Conservation (phyloP, 2,113 vertebrate genomes). For the Rhagologus leucostigma region DNA sequence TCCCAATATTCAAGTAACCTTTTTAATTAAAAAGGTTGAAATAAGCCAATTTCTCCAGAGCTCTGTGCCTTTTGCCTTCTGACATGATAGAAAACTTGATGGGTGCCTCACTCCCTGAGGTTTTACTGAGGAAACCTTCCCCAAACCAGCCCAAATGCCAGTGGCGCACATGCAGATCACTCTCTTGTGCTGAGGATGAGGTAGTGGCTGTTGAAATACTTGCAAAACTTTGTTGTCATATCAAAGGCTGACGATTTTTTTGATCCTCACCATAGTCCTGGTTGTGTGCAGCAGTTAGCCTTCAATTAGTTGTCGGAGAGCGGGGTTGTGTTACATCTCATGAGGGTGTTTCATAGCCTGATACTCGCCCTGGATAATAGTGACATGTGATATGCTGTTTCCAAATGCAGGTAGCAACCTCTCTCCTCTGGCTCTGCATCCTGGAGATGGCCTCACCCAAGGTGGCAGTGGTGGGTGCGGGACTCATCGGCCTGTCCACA, state of each 20-base stretch:
- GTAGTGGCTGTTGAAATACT: background rate
- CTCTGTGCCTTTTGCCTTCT: background rate
- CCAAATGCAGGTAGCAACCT: background rate
- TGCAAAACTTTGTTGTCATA: background rate
- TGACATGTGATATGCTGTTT: background rate
- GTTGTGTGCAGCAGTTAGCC: background rate
- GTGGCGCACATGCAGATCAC: rapidly evolving
- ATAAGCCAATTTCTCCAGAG: background rate
- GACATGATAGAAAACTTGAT: rapidly evolving
- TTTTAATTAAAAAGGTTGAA: background rate
- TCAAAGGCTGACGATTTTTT: background rate
- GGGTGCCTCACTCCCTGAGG: background rate
- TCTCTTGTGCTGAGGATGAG: background rate
- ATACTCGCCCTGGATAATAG: rapidly evolving
- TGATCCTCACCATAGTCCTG: background rate
- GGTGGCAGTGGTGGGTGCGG: conserved; percentile 84
- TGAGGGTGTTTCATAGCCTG: background rate
- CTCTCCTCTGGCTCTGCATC: background rate
- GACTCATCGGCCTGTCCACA: conserved; percentile 86
- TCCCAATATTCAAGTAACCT: background rate
- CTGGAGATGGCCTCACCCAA: conserved; percentile 42
- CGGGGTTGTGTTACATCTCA: background rate
- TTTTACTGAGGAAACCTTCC: background rate
- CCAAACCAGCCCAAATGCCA: background rate
- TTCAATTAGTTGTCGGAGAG: background rate